phyloP scores from a whole-genome alignment of 2,797 vertebrate genomes.

The Sebastes diploproa region DNA sequence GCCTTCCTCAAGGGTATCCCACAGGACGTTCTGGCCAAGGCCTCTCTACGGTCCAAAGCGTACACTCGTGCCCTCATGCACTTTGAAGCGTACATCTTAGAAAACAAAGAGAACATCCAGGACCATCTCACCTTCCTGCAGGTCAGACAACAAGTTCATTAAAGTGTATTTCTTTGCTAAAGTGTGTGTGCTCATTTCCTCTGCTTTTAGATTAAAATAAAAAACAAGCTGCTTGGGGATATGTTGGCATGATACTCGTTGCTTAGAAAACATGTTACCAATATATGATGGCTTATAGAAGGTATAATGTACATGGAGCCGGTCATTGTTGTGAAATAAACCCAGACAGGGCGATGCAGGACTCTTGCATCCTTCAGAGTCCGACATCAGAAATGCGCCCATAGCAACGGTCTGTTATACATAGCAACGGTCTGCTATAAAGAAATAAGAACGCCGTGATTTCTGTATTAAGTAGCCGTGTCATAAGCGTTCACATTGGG shows the following conservation, averaged over 20 bases:
- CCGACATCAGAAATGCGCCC: too few species aligned
- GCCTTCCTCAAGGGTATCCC: conserved; percentile 94
- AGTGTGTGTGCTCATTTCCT: background rate
- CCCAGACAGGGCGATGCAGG: too few species aligned
- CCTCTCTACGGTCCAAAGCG: conserved; percentile 94
- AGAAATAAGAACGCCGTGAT: too few species aligned
- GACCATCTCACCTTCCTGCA: conserved; percentile 97
- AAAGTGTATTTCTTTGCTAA: background rate
- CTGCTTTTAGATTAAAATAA: background rate
- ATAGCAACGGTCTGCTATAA: too few species aligned
- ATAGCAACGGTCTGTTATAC: too few species aligned
- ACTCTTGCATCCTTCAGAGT: too few species aligned
- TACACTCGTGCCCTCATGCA: conserved; percentile 99
- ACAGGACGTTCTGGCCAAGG: conserved; percentile 93
- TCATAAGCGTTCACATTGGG: too few species aligned
- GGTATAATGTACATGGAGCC: too few species aligned
- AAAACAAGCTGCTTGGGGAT: background rate
- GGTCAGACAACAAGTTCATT: conserved; percentile 73
- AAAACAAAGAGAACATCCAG: conserved; percentile 96
- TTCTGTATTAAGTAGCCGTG: background rate
- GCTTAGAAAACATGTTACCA: background rate
- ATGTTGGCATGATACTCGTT: background rate
- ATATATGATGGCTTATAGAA: background rate
- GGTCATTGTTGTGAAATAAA: too few species aligned
- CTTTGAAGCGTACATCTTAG: conserved; percentile 94